Conservation (phyloP, 2,113 vertebrate genomes). For the Anarhynchus alexandrinus region DNA sequence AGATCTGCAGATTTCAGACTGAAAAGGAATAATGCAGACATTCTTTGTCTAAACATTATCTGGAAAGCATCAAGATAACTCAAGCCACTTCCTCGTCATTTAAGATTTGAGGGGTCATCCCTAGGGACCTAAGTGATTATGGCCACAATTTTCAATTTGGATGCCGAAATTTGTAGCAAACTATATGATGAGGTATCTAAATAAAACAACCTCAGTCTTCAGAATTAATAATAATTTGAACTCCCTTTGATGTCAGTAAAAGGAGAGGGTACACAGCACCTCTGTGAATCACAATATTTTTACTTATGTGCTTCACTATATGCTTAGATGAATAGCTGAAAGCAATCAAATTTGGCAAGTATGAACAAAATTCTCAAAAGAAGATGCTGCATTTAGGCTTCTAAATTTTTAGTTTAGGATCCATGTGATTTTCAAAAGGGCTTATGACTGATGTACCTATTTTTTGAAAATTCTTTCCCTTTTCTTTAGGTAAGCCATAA, state of each 20-base stretch:
- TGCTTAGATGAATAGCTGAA: not conserved
- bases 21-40: constrained; percentile 55
- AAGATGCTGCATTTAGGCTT: not conserved
- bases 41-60: constrained; percentile 63
- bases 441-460: not conserved
- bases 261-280: not conserved
- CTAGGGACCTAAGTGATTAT: not conserved
- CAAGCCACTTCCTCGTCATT: constrained; percentile 10
- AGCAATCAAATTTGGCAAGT: not conserved
- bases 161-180: not conserved
- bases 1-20: constrained; percentile 32
- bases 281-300: not conserved
- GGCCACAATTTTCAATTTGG: not conserved
- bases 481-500: not conserved
- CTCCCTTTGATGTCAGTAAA: not conserved
- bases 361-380: not conserved
- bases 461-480: not conserved
- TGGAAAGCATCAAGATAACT: constrained; percentile 65
- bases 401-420: not conserved
- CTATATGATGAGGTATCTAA: not conserved
- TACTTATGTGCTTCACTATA: not conserved
- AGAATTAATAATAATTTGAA: not conserved
- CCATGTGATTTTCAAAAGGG: not conserved
- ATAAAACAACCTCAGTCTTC: not conserved
- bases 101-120: constrained; percentile 21